Evolutionary conservation across 2,888 invertebrate species (phyloP).

Genomic region (Tetranychus piercei): DNA sequence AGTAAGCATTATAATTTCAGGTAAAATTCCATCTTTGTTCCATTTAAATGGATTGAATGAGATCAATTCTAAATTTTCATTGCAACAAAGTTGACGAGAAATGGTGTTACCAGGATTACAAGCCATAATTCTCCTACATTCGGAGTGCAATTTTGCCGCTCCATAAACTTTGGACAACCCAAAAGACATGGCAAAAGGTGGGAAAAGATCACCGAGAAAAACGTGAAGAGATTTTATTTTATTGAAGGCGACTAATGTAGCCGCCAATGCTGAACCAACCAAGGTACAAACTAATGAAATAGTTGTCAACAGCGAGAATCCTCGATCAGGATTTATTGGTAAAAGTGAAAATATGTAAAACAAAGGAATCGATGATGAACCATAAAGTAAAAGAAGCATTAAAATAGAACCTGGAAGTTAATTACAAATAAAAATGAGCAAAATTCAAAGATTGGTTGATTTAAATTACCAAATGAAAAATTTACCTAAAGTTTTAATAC

Average conservation of each 20-base stretch:
- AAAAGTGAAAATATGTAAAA: conserved; percentile 24
- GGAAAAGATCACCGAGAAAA: background rate
- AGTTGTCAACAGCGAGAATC: conserved; percentile 21
- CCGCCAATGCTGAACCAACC: background rate
- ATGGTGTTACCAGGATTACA: background rate
- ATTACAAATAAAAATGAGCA: background rate
- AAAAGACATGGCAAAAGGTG: background rate
- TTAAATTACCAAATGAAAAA: background rate
- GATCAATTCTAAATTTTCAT: background rate
- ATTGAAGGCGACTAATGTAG: background rate
- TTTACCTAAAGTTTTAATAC: background rate
- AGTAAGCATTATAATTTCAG: background rate
- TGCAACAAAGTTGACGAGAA: background rate
- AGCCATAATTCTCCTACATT: background rate
- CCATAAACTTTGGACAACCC: background rate
- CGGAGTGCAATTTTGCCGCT: background rate
- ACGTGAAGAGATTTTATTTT: background rate
- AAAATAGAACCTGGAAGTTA: background rate
- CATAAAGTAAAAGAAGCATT: conserved; percentile 23
- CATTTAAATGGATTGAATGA: no score
- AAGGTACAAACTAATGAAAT: conserved; percentile 18
- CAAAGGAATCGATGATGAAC: conserved; percentile 25
- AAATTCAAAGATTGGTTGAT: background rate
- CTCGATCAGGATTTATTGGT: conserved; percentile 22
- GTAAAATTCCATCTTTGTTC: background rate